phyloP scores from a whole-genome alignment of 2,113 vertebrate genomes.

The Brachypteracias leptosomus region DNA sequence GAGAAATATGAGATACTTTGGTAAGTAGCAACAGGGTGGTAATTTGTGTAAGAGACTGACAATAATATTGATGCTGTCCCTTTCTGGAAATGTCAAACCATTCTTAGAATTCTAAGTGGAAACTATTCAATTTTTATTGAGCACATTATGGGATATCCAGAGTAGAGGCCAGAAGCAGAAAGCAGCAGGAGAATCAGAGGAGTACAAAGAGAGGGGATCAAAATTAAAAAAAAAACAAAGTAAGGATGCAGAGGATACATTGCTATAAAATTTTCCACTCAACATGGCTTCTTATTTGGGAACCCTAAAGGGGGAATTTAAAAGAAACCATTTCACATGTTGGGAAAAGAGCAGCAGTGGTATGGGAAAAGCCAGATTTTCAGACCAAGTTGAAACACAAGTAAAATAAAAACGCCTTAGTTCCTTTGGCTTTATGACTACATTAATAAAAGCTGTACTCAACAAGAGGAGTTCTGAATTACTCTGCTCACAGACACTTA shows the following conservation, averaged over 20 bases:
- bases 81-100: slow-evolving; percentile 19
- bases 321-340: background rate
- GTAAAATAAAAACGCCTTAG: background rate
- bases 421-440: background rate
- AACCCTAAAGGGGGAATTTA: background rate
- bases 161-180: background rate
- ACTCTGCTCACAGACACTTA: background rate
- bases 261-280: background rate
- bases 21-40: background rate
- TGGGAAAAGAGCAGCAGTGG: background rate
- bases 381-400: background rate
- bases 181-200: background rate
- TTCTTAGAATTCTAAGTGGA: slow-evolving; percentile 41
- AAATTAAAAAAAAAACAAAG: background rate
- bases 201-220: background rate
- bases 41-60: background rate
- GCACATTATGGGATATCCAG: background rate
- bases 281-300: background rate
- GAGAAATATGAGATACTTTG: background rate
- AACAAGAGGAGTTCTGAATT: background rate
- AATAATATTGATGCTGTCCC: background rate
- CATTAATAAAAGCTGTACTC: background rate
- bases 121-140: slow-evolving; percentile 38
- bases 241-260: background rate
- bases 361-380: background rate